Percentiles rank a stretch among this genome's conserved stretches.
These are phyloP conservation scores for Corydoras maculifer DNA, from an alignment of 2,113 vertebrate genomes.

Conservation along the genomic window DNA sequence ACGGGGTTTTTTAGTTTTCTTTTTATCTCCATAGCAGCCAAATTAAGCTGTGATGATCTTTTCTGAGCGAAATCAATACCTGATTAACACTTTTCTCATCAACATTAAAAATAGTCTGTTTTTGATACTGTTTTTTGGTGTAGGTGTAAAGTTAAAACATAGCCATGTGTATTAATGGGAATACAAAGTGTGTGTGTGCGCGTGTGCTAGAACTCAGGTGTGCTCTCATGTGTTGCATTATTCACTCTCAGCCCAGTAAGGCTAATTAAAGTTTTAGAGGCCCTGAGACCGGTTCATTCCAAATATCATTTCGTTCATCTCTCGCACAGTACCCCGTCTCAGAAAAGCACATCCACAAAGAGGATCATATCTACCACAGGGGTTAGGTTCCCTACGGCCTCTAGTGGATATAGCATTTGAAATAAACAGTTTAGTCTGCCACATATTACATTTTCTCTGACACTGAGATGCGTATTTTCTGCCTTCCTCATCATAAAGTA, in stretches of 20 bases:
- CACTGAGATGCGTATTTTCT: conserved; percentile 23
- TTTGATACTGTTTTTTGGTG: too few species aligned
- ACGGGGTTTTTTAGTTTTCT: too few species aligned
- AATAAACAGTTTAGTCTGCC: conserved; percentile 42
- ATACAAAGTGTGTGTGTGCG: conserved; percentile 4
- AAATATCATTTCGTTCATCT: conserved; percentile 41
- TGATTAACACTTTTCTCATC: too few species aligned
- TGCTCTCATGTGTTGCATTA: conserved; percentile 55
- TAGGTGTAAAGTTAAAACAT: too few species aligned
- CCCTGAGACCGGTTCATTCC: conserved; percentile 35
- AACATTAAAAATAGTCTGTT: too few species aligned
- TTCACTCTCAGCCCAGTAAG: conserved; percentile 51
- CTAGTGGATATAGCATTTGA: conserved; percentile 51
- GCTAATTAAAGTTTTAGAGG: conserved; percentile 56
- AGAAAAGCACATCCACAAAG: conserved; percentile 39
- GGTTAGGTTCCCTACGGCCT: conserved; percentile 38
- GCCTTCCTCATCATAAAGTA: conserved; percentile 32
- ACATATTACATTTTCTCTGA: conserved; percentile 51
- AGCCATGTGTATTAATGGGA: conserved; percentile 1
- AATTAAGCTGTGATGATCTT: too few species aligned
- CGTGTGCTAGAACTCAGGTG: conserved; percentile 37
- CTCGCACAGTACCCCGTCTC: conserved; percentile 32
- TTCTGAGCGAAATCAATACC: too few species aligned
- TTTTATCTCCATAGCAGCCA: too few species aligned
- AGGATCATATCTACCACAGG: conserved; percentile 37